Base-by-base conservation (phyloP, 2,888 invertebrate species). In the Amaurobius ferox region DNA sequence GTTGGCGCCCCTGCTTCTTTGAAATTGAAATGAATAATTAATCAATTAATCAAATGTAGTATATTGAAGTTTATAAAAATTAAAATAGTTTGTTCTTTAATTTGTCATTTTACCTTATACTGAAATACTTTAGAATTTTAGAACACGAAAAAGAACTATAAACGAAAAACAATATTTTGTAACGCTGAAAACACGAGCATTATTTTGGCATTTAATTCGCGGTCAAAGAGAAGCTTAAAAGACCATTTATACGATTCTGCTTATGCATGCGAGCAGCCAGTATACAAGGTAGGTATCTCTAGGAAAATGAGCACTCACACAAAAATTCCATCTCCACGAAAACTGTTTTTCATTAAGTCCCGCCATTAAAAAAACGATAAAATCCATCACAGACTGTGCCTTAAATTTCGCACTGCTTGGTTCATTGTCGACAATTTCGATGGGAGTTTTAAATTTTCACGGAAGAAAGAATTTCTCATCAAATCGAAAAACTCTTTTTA, bases 401-500 rank as follows among this genome's bases (percentile, higher is more conserved):
- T 55, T 55, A 23, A 19, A 55, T 55, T 55, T 23, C 23, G 55
- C 11, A 55, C 55, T 55, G 61, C 39, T 13, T 30, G 32, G 44
- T 40, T 74, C 74, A 80, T 80, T 80, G 80, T 80, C 68, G 74
- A 80, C 55, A 5, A 44, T 44, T 81, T 55, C 70, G 48, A 66
- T 48, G 64, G 55, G 66, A 77, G 66, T 77, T 83, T 83, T 77
- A 83, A 83, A 83, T 77, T 83, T 83, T 83, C 66, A 77, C 77
- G 83, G 77, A 30, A 32, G 71, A 77, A 40, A 55, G 71, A 72
- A 77, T 71, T 83, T 76, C 83, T 83, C 83, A 83, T 83, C 83
- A 83, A 77, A 66, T 77, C 77, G 64, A 55, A 83, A 83, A 83
- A 83, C 76, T 72, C 71, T 64, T 81, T 83, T 83, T 83, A 83